A percentile compares a stretch with the other conserved stretches of the same genome.
phyloP scores from a whole-genome alignment of 2,888 invertebrate species.

The Tubulanus polymorphus region DNA sequence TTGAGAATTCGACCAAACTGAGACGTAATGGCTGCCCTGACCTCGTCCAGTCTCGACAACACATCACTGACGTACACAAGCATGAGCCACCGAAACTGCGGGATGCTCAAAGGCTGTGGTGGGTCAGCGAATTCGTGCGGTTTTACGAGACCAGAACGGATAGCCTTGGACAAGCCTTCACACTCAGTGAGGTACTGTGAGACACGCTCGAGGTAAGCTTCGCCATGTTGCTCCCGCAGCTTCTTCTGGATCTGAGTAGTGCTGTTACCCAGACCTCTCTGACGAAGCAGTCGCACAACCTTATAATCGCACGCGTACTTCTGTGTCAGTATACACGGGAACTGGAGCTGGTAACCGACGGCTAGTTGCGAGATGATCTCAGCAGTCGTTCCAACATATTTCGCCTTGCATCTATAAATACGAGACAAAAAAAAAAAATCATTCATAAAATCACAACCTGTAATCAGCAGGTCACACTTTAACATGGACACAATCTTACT shows the following conservation, averaged over 20 bases:
- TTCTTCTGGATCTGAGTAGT: conserved; percentile 18
- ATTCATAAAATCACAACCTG: no score
- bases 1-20: conserved; percentile 26
- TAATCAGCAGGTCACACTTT: no score
- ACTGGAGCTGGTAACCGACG: conserved; percentile 15
- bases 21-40: conserved; percentile 27
- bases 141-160: conserved; percentile 4
- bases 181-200: conserved; percentile 18
- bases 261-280: conserved; percentile 24
- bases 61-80: conserved; percentile 22
- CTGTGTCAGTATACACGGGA: conserved; percentile 23
- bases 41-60: conserved; percentile 18
- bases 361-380: conserved; percentile 23
- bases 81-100: conserved; percentile 23
- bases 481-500: no score
- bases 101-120: conserved; percentile 12
- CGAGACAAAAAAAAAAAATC: no score
- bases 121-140: conserved; percentile 11
- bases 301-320: conserved; percentile 20
- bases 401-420: conserved; percentile 14
- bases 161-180: conserved; percentile 9
- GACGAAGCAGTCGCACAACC: conserved; percentile 18
- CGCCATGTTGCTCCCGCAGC: conserved; percentile 22
- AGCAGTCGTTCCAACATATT: conserved; percentile 18
- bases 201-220: conserved; percentile 13